Evolutionary conservation across 2,113 vertebrate genomes (phyloP).

Genomic region (Hyla sarda): DNA sequence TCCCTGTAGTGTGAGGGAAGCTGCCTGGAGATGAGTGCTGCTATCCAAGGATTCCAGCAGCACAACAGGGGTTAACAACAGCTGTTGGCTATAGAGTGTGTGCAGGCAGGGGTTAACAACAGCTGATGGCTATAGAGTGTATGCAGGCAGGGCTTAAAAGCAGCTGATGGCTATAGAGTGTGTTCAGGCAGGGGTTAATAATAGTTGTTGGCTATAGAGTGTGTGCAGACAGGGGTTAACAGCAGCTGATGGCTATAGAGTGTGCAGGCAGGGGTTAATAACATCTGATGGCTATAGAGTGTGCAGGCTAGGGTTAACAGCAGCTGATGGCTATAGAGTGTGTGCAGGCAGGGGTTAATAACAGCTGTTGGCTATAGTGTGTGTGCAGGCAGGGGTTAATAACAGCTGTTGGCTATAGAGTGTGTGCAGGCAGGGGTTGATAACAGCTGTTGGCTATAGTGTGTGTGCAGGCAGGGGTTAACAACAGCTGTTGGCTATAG

Average conservation of each 20-base stretch:
- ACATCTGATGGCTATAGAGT: background rate
- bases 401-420: background rate
- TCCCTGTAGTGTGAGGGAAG: too few relatives aligned
- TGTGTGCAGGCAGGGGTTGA: conserved; percentile 52
- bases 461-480: conserved; percentile 48
- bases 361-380: background rate
- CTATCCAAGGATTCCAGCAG: background rate
- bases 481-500: background rate
- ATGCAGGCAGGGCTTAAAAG: conserved; percentile 41
- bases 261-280: conserved; percentile 47
- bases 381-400: conserved; percentile 46
- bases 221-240: conserved; percentile 49
- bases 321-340: background rate
- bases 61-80: conserved; percentile 23
- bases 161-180: background rate
- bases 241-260: background rate
- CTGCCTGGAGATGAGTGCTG: background rate
- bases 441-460: background rate
- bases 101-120: conserved; percentile 40
- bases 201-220: background rate
- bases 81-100: too few relatives aligned
- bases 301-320: conserved; percentile 44
- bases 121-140: background rate
- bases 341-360: conserved; percentile 47
- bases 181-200: conserved; percentile 47